Percentiles rank a stretch among this genome's conserved stretches.
Evolutionary conservation across 2,888 invertebrate species (phyloP).

Genomic region (Calameuta idolon): DNA sequence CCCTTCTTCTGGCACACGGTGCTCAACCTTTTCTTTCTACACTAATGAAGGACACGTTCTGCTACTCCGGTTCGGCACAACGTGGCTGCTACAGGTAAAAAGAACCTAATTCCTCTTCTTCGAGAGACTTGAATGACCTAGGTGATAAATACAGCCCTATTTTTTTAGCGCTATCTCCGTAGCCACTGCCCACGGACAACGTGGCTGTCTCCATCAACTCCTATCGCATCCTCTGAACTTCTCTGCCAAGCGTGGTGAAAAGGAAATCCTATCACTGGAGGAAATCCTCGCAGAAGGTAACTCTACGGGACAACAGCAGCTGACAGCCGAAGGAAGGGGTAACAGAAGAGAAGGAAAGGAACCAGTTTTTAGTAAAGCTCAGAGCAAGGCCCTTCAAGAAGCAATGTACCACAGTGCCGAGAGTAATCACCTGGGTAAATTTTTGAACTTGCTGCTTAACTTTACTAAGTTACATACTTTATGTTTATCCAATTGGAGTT

Average conservation of each 20-base stretch:
- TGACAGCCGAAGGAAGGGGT: conserved; percentile 62
- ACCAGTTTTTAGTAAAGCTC: conserved; percentile 77
- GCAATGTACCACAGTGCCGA: conserved; percentile 96
- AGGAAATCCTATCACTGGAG: conserved; percentile 86
- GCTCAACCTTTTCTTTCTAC: conserved; percentile 91
- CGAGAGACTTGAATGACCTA: background rate
- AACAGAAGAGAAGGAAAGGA: conserved; percentile 59
- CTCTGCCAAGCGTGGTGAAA: conserved; percentile 69
- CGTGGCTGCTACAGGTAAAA: conserved; percentile 82
- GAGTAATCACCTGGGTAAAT: conserved; percentile 84
- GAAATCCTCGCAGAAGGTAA: conserved; percentile 91
- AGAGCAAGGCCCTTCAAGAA: conserved; percentile 88
- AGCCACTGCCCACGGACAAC: conserved; percentile 89
- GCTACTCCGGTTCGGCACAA: conserved; percentile 88
- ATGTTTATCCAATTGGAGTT: background rate
- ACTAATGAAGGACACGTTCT: conserved; percentile 83
- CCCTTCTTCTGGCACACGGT: conserved; percentile 83
- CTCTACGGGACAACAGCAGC: conserved; percentile 47
- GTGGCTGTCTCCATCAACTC: conserved; percentile 81
- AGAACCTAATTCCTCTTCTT: background rate
- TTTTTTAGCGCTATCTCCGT: conserved; percentile 83
- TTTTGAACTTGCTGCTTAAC: background rate
- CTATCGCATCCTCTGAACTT: conserved; percentile 79
- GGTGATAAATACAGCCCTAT: background rate
- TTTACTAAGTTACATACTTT: conserved; percentile 9